A percentile compares a stretch with the other conserved stretches of the same genome.
phyloP scores from a whole-genome alignment of 2,888 invertebrate genomes.

The Microctonus brassicae region DNA sequence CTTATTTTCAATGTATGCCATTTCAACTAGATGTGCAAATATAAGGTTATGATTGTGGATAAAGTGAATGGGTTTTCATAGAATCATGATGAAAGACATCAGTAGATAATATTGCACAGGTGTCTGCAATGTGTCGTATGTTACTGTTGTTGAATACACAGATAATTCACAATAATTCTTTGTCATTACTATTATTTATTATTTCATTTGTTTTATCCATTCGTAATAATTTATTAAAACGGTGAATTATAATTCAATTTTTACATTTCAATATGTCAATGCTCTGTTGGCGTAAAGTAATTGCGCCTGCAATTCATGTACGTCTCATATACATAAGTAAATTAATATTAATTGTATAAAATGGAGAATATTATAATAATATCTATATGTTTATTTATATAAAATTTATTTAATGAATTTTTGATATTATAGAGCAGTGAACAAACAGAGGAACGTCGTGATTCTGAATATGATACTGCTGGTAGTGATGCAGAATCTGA shows the following conservation, averaged over 20 bases:
- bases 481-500: slow-evolving; percentile 61
- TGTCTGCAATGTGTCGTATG: background rate
- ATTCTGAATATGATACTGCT: slow-evolving; percentile 65
- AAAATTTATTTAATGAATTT: background rate
- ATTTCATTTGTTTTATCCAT: background rate
- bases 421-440: slow-evolving; percentile 59
- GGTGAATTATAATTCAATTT: background rate
- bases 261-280: background rate
- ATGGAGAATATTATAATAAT: background rate
- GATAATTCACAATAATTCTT: no score
- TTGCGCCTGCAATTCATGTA: background rate
- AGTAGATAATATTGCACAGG: background rate
- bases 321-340: background rate
- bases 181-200: no score
- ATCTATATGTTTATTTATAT: no score
- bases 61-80: background rate
- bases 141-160: background rate
- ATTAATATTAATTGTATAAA: background rate
- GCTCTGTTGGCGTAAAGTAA: background rate
- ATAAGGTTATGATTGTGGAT: slow-evolving; percentile 5
- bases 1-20: background rate
- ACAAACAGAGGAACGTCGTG: slow-evolving; percentile 61
- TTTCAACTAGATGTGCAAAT: background rate
- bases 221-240: background rate
- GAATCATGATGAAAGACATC: background rate